Base-by-base conservation (phyloP, 2,797 vertebrate species). In the Tadarida brasiliensis region DNA sequence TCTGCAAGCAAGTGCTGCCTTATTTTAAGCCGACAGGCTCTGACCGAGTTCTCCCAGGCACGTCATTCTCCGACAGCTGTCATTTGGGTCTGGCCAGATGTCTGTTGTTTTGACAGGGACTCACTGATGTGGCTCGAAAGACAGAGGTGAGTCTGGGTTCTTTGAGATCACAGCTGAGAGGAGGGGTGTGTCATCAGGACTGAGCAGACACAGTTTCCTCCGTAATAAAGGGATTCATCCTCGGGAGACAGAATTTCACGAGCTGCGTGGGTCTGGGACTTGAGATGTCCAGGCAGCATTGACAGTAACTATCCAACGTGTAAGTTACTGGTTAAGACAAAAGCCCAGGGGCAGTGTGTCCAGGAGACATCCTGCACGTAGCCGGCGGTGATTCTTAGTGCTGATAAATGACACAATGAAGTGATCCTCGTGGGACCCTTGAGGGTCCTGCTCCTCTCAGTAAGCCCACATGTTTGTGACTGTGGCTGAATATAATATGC, bases 1-100 rank as follows among this genome's bases (percentile, higher is more conserved):
- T 92, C 2, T 30, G 9, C 49, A 76, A 86, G 49, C 44, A 93
- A 91, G 15, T 68, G 74, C 7, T 68, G 19, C 70, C 7, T 28
- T 86, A 80, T 65, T 95, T 95, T 94, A 90, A 91, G 35, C 39
- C 39, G 74, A 44, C 12, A 14, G 14, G 19, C n/a, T 49, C 51
- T 30, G n/a, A 94, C 59, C 28, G 0, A 10, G 81, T 85, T 87
- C 57, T 82, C 49, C 65, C 44, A 19, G 2, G 15, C 15, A 28
- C 30, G 7, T 11, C 47, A 33, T 61, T 71, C 9, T 87, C 80
- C 71, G 82, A 80, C 20, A 73, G 26, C 15, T 33, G 39, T 59
- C 87, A 95, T 35, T 26, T 19, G n/a, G 47, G 22, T 70, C 71
- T 1, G 19, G 24, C 73, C 65, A 56, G 22, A 77, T 57, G 28